Percentiles rank a stretch among this genome's conserved stretches.
Conservation (phyloP, 2,888 invertebrate genomes). For the Tipula helvola region DNA sequence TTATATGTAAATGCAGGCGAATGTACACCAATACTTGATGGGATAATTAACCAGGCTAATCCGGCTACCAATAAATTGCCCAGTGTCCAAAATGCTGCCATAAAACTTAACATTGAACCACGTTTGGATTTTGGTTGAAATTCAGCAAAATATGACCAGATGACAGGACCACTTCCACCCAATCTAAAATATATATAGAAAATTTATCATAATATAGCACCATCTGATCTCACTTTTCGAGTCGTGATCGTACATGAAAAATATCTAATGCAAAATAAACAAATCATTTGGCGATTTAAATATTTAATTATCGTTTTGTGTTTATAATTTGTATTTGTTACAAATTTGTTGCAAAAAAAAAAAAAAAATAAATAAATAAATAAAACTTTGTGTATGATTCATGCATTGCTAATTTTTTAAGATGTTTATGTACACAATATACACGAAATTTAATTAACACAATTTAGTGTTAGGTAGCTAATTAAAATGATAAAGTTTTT, state of each 20-base stretch:
- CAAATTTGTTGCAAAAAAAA: not conserved
- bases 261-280: not conserved
- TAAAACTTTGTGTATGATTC: not conserved
- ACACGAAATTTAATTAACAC: not conserved
- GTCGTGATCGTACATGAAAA: not conserved
- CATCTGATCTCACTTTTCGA: not conserved
- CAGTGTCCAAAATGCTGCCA: slow-evolving; percentile 92
- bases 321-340: not conserved
- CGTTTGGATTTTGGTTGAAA: slow-evolving; percentile 85
- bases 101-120: slow-evolving; percentile 84
- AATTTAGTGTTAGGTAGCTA: not conserved
- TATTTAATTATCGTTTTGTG: not conserved
- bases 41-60: slow-evolving; percentile 62
- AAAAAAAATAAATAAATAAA: no score
- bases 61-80: slow-evolving; percentile 88
- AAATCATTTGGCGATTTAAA: not conserved
- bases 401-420: not conserved
- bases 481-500: not conserved
- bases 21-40: slow-evolving; percentile 54
- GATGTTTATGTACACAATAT: not conserved
- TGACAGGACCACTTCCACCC: slow-evolving; percentile 82
- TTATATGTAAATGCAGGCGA: slow-evolving; percentile 65
- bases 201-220: not conserved
- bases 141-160: slow-evolving; percentile 92
- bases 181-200: slow-evolving; percentile 44